Evolutionary conservation across 2,797 vertebrate genomes (phyloP).

Genomic region (Paguma larvata): DNA sequence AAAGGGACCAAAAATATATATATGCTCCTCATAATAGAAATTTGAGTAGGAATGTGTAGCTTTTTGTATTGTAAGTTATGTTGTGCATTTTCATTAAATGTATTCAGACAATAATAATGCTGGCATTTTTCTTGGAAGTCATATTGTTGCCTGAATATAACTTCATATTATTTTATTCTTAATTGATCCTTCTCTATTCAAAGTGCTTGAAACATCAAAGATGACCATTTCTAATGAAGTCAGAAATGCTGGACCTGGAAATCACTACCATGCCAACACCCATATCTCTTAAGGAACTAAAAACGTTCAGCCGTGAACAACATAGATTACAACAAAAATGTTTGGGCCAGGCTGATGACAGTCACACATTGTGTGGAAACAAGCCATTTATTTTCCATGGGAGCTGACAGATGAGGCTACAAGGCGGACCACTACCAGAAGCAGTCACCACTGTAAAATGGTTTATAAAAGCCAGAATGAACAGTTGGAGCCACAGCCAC

Average conservation of each 20-base stretch:
- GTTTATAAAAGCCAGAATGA: conserved; percentile 44
- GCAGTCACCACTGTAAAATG: background rate
- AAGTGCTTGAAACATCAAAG: background rate
- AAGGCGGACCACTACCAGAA: background rate
- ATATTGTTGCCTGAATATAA: background rate
- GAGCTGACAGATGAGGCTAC: background rate
- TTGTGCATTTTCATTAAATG: background rate
- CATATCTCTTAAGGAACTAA: conserved; percentile 27
- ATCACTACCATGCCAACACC: background rate
- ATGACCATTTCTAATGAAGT: background rate
- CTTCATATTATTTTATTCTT: conserved; percentile 33
- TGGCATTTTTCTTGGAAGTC: background rate
- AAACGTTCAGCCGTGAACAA: conserved; percentile 45
- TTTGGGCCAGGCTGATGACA: conserved; percentile 65
- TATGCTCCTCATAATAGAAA: background rate
- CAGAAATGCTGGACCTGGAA: background rate
- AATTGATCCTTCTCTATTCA: background rate
- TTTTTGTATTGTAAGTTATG: background rate
- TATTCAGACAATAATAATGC: background rate
- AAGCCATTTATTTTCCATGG: conserved; percentile 4
- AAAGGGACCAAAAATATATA: background rate
- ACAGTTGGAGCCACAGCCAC: background rate
- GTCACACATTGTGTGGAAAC: background rate
- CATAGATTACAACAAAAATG: conserved; percentile 55
- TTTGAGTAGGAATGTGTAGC: background rate